Percentiles rank a stretch among this genome's conserved stretches.
These are phyloP conservation scores for Aelia acuminata DNA, from an alignment of 2,888 invertebrate genomes.

Conservation along the genomic window DNA sequence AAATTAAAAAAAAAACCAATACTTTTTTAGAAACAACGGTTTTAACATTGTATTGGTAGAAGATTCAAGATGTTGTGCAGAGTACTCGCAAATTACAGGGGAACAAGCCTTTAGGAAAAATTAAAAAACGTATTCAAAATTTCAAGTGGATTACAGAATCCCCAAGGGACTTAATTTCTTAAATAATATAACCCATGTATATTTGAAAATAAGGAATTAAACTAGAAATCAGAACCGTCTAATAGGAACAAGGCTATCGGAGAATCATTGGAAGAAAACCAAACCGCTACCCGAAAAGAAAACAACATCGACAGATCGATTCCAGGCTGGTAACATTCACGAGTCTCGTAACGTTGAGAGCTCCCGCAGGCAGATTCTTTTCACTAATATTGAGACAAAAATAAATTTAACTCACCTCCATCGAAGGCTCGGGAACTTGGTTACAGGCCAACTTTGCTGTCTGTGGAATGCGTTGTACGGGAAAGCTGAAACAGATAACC, in stretches of 20 bases:
- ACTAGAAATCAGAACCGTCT: neutral
- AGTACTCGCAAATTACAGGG: no score
- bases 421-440: neutral
- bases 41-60: no score
- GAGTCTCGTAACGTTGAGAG: neutral
- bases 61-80: no score
- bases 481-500: neutral
- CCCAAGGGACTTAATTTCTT: no score
- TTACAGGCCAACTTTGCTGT: neutral
- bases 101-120: no score
- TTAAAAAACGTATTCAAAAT: no score
- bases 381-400: neutral
- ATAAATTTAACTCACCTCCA: constrained; percentile 7
- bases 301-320: neutral
- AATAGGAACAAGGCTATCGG: neutral
- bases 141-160: no score
- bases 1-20: no score
- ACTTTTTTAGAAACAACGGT: no score
- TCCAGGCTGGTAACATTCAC: neutral
- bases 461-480: neutral
- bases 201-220: neutral
- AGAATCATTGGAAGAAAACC: neutral
- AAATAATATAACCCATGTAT: no score
- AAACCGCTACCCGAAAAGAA: neutral
- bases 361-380: neutral